phyloP scores from a whole-genome alignment of 2,113 vertebrate species.

The Pterocles burchelli region DNA sequence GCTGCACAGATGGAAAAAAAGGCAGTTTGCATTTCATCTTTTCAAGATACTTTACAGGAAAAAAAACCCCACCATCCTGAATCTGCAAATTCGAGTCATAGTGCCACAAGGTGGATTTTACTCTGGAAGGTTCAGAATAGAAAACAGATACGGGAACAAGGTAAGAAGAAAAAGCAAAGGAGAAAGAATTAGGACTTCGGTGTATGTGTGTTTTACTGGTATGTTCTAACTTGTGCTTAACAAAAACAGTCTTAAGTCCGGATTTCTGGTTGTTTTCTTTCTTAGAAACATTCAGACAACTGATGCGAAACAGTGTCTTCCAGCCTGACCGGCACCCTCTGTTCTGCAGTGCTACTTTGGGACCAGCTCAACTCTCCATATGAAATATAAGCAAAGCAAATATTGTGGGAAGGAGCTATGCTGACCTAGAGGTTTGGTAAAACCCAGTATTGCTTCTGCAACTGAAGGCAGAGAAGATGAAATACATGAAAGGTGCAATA shows the following conservation, averaged over 20 bases:
- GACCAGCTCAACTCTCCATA: neutral
- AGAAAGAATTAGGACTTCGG: neutral
- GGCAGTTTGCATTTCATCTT: neutral
- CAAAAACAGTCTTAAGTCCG: neutral
- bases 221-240: neutral
- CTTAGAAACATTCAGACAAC: neutral
- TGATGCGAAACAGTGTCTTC: neutral
- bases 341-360: neutral
- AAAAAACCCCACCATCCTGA: neutral
- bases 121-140: neutral
- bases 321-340: neutral
- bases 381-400: neutral
- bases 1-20: slow-evolving; percentile 72
- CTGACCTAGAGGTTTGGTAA: neutral
- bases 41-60: neutral
- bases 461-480: neutral
- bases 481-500: neutral
- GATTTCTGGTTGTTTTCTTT: neutral
- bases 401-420: neutral
- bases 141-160: neutral
- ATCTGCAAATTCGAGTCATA: neutral
- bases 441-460: neutral
- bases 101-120: neutral
- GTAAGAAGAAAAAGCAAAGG: neutral
- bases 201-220: neutral